Percentiles rank a stretch among this genome's conserved stretches.
phyloP scores from a whole-genome alignment of 64 coral and sea anemone species.

The Pocillopora verrucosa region DNA sequence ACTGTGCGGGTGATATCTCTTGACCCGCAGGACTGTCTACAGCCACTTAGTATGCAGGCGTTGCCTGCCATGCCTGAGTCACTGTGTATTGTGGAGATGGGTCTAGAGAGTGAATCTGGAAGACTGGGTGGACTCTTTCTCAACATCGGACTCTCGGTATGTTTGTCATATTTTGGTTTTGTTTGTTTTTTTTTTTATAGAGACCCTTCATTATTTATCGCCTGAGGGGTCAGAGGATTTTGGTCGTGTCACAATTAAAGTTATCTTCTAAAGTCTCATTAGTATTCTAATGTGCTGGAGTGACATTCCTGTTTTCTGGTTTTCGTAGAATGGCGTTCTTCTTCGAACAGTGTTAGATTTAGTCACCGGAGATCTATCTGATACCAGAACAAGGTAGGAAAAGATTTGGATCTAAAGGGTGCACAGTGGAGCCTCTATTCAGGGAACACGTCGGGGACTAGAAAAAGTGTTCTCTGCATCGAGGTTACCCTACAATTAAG shows the following conservation, averaged over 20 bases:
- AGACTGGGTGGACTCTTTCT: slow-evolving; percentile 90
- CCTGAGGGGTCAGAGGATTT: neutral
- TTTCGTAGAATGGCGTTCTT: slow-evolving; percentile 87
- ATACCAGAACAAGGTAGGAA: slow-evolving; percentile 95
- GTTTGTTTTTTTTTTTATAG: neutral
- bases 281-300: neutral
- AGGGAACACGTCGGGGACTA: no score
- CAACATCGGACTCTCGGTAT: slow-evolving; percentile 93
- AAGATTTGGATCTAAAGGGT: neutral
- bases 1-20: slow-evolving; percentile 85
- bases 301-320: neutral
- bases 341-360: slow-evolving; percentile 90
- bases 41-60: slow-evolving; percentile 98
- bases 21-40: slow-evolving; percentile 92
- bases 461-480: no score
- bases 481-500: no score
- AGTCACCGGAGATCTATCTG: slow-evolving; percentile 95
- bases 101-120: slow-evolving; percentile 75
- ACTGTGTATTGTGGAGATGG: slow-evolving; percentile 99
- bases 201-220: neutral
- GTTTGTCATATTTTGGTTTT: neutral
- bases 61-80: slow-evolving; percentile 86
- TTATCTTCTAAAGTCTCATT: neutral
- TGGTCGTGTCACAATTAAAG: no score
- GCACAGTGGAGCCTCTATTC: no score